These are phyloP conservation scores for Pherbina coryleti DNA, from an alignment of 2,888 invertebrate genomes.

Conservation along the genomic window DNA sequence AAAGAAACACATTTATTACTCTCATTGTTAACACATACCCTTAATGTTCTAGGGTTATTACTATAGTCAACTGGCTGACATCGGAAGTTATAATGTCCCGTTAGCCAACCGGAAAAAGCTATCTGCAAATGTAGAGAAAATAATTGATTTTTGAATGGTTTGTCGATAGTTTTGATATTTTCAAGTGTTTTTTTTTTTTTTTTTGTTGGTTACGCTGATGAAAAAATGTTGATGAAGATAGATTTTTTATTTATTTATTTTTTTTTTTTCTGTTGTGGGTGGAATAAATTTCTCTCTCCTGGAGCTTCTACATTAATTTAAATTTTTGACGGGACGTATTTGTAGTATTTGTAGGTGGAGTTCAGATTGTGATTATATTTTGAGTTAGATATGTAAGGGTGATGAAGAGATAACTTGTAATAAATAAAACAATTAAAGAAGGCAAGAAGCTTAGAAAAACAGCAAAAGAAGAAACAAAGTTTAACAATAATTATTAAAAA, in stretches of 20 bases:
- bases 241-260: not conserved
- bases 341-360: too few species aligned
- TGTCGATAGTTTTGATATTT: not conserved
- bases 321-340: not conserved
- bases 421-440: too few species aligned
- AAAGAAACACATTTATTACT: not conserved
- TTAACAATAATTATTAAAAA: too few species aligned
- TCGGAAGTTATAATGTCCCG: constrained; percentile 93
- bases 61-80: constrained; percentile 98
- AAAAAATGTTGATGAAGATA: not conserved
- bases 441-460: too few species aligned
- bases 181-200: constrained; percentile 31
- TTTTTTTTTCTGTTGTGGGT: not conserved
- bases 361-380: too few species aligned
- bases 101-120: constrained; percentile 92
- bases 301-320: constrained; percentile 1
- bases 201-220: not conserved
- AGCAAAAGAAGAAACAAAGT: too few species aligned
- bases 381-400: not conserved
- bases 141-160: constrained; percentile 21
- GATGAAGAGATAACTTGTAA: not conserved
- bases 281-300: constrained; percentile 14
- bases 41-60: constrained; percentile 88
- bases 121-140: constrained; percentile 75
- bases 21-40: constrained; percentile 76